A percentile compares a stretch with the other conserved stretches of the same genome.
Conservation (phyloP, 2,888 invertebrate genomes). For the Trichopria drosophilae region DNA sequence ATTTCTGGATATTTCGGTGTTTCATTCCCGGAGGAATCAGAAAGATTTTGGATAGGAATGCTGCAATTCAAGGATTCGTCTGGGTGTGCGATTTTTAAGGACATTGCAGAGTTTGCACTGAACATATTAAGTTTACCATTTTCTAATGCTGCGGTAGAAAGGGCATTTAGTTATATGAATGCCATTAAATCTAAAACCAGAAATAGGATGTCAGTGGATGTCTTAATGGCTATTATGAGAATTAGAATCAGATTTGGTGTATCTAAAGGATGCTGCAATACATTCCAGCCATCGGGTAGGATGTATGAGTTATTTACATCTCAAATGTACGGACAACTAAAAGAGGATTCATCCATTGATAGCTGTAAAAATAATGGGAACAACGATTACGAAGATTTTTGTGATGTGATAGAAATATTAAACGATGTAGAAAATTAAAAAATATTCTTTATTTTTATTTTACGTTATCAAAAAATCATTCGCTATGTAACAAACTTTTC, state of each 20-base stretch:
- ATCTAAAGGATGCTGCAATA: constrained; percentile 16
- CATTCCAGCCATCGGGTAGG: neutral
- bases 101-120: neutral
- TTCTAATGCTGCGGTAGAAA: no score
- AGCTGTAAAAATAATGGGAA: no score
- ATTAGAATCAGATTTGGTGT: constrained; percentile 16
- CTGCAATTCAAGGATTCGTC: neutral
- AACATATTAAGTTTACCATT: neutral
- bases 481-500: no score
- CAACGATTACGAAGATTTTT: no score
- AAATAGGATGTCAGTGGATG: constrained; percentile 13
- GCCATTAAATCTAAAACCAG: constrained; percentile 18
- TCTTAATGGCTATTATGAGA: constrained; percentile 23
- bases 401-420: no score
- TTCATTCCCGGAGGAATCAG: no score
- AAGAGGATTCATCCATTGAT: no score
- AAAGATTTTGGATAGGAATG: neutral
- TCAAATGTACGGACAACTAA: no score
- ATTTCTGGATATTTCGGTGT: no score
- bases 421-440: no score
- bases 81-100: neutral
- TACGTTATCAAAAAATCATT: no score
- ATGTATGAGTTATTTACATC: neutral
- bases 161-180: neutral
- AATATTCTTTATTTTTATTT: no score